Conservation (phyloP, 2,888 invertebrate species). For the Xestoiulus laeticollis region DNA sequence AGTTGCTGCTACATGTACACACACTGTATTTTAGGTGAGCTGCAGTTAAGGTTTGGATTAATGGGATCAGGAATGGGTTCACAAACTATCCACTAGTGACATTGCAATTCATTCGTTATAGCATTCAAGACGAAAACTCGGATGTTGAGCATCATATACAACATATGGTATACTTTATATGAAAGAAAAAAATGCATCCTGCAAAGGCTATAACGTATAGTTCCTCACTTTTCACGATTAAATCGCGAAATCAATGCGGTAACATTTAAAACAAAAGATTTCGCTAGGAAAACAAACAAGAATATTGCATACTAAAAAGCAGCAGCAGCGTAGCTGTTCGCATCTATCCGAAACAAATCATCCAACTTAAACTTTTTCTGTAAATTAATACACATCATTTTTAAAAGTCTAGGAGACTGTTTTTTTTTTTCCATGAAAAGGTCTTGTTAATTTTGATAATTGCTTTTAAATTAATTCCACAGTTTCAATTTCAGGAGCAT, state of each 20-base stretch:
- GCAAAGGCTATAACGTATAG: background rate
- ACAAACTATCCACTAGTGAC: background rate
- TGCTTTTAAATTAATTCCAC: no score
- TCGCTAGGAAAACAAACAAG: background rate
- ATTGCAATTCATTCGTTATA: background rate
- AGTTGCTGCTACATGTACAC: background rate
- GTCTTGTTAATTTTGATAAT: no score
- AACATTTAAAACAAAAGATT: background rate
- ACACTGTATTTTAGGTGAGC: background rate
- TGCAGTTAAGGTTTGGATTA: background rate
- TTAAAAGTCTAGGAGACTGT: no score
- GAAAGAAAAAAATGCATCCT: constrained; percentile 28
- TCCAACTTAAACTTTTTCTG: background rate
- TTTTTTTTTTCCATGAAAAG: no score
- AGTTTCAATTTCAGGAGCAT: no score
- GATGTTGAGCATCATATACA: constrained; percentile 43
- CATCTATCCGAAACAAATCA: background rate
- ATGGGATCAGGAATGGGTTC: background rate
- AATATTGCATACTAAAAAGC: constrained; percentile 39
- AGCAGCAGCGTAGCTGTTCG: background rate
- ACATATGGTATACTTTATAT: constrained; percentile 31
- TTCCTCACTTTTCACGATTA: constrained; percentile 1
- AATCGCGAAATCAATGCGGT: background rate
- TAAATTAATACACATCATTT: no score
- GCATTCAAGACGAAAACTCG: background rate